Percentiles rank a stretch among this genome's conserved stretches.
These are phyloP conservation scores for Euwallacea fornicatus DNA, from an alignment of 1,140 invertebrate species.

Conservation along the genomic window DNA sequence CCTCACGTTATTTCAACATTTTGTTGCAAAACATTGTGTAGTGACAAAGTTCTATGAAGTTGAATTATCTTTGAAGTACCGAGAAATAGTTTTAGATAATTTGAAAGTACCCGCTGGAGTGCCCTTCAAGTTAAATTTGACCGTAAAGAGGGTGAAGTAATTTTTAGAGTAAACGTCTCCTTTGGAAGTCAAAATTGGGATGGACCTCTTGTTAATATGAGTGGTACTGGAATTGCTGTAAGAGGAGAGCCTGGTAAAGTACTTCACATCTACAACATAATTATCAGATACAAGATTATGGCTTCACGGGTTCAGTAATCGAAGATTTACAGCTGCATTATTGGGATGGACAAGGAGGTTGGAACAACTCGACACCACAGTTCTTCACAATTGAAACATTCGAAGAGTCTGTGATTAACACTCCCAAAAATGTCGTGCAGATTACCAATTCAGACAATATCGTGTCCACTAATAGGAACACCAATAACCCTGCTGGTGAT, in stretches of 20 bases:
- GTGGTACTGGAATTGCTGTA: slow-evolving; percentile 28
- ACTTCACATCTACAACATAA: no score
- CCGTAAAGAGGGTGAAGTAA: slow-evolving; percentile 23
- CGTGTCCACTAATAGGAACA: slow-evolving; percentile 25
- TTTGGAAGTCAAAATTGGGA: slow-evolving; percentile 31
- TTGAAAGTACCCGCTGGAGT: slow-evolving; percentile 29
- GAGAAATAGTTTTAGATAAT: slow-evolving; percentile 33
- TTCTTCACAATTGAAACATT: slow-evolving; percentile 28
- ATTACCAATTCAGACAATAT: slow-evolving; percentile 34
- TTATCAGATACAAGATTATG: neutral
- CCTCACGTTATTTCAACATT: neutral
- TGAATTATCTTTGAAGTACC: slow-evolving; percentile 15
- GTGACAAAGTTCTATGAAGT: slow-evolving; percentile 29
- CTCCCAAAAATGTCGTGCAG: slow-evolving; percentile 33
- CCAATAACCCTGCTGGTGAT: slow-evolving; percentile 34
- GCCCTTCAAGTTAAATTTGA: slow-evolving; percentile 27
- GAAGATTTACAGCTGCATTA: slow-evolving; percentile 28
- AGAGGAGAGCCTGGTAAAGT: slow-evolving; percentile 25
- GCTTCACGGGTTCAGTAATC: slow-evolving; percentile 4
- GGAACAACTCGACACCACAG: slow-evolving; percentile 26
- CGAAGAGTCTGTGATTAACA: slow-evolving; percentile 32
- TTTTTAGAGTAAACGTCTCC: slow-evolving; percentile 30
- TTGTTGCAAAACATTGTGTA: slow-evolving; percentile 14
- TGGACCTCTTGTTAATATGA: slow-evolving; percentile 31
- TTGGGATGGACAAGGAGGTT: slow-evolving; percentile 33